Percentiles rank a stretch among this genome's conserved stretches.
Evolutionary conservation across 2,113 vertebrate species (phyloP).

Genomic region (Telmatochromis bifrenatus): DNA sequence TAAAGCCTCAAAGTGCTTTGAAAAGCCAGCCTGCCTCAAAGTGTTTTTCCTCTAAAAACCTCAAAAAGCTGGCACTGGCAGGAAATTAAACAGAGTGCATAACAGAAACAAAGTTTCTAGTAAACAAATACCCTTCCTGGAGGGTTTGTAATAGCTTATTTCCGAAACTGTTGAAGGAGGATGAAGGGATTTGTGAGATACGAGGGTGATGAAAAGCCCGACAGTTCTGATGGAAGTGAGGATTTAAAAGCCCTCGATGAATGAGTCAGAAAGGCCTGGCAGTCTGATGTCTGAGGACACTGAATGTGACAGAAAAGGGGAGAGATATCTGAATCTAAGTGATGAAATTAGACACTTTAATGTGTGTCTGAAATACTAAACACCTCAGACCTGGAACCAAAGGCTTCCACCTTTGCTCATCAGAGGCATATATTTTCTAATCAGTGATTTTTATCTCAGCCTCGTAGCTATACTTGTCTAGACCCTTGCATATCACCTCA

Average conservation of each 20-base stretch:
- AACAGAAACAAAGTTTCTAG: background rate
- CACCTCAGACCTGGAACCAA: background rate
- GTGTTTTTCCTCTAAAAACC: background rate
- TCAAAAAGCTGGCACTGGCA: background rate
- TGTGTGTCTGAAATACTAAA: background rate
- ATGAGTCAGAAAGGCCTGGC: background rate
- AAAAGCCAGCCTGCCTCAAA: background rate
- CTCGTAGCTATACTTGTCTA: background rate
- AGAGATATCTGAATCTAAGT: background rate
- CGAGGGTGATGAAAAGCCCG: slow-evolving; percentile 20
- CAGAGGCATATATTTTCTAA: background rate
- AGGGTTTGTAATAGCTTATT: slow-evolving; percentile 27
- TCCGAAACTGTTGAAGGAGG: slow-evolving; percentile 23
- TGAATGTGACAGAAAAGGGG: background rate
- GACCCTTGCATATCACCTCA: background rate
- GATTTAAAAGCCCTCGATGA: background rate
- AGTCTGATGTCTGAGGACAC: background rate
- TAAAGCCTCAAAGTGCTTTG: background rate
- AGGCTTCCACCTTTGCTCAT: background rate
- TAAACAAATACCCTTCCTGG: background rate
- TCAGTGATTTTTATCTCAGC: background rate
- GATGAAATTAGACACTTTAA: background rate
- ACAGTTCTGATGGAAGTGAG: slow-evolving; percentile 11
- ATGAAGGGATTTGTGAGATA: slow-evolving; percentile 37
- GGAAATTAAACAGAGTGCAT: background rate